A percentile compares a stretch with the other conserved stretches of the same genome.
These are phyloP conservation scores for Rostratula benghalensis DNA, from an alignment of 2,113 vertebrate genomes.

Conservation along the genomic window DNA sequence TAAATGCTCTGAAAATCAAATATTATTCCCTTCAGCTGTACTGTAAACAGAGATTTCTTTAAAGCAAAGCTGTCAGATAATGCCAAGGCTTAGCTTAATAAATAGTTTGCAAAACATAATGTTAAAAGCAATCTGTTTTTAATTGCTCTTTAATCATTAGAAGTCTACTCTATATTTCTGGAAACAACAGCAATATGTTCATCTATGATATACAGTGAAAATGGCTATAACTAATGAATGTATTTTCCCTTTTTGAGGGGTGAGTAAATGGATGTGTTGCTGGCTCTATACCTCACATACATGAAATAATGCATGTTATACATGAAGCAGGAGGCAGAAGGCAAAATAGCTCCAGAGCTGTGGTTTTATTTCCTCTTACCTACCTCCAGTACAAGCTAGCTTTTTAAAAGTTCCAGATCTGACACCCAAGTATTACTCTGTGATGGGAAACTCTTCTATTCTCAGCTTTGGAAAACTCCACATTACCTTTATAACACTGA, in stretches of 20 bases:
- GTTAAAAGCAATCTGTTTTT: background rate
- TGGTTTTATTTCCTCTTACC: background rate
- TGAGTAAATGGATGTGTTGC: background rate
- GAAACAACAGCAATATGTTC: background rate
- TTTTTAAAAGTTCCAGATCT: background rate
- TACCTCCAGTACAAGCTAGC: background rate
- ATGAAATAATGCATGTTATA: background rate
- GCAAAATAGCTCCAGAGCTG: background rate
- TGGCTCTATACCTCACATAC: background rate
- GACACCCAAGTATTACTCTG: background rate
- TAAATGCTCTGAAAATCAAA: background rate
- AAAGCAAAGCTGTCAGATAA: background rate
- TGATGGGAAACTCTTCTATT: background rate
- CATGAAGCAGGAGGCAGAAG: background rate
- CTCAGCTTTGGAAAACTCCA: background rate
- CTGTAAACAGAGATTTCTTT: background rate
- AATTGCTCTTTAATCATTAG: background rate
- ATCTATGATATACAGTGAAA: background rate
- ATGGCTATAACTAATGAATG: background rate
- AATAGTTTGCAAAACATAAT: background rate
- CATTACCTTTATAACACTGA: background rate
- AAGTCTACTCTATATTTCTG: background rate
- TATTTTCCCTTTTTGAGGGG: rapidly evolving
- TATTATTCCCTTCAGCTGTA: background rate
- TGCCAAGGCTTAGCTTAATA: background rate